phyloP scores from a whole-genome alignment of 2,888 invertebrate species.

The Cantharis nigra region DNA sequence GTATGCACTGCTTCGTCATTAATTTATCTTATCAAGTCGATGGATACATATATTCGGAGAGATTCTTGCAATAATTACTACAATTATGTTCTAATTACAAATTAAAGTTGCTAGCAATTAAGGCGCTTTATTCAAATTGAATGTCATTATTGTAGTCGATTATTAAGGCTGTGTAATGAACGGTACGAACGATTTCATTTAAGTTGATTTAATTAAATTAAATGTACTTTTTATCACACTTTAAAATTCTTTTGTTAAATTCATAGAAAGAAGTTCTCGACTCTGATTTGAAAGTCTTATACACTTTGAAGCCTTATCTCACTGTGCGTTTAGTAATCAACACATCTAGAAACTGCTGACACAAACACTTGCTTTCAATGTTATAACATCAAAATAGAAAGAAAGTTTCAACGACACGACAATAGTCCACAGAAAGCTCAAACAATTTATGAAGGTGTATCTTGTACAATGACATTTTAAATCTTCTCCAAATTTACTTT shows the following conservation, averaged over 20 bases:
- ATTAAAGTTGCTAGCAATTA: conserved; percentile 47
- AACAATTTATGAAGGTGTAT: neutral
- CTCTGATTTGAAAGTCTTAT: conserved; percentile 20
- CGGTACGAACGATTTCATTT: conserved; percentile 43
- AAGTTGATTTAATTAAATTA: conserved; percentile 31
- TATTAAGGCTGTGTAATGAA: conserved; percentile 33
- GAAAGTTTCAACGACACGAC: conserved; percentile 2
- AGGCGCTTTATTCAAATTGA: conserved; percentile 44
- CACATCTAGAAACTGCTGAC: conserved; percentile 28
- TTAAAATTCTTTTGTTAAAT: conserved; percentile 26
- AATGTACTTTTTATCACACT: conserved; percentile 26
- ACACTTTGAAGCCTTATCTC: conserved; percentile 17
- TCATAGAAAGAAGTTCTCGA: conserved; percentile 23
- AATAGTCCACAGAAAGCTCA: neutral
- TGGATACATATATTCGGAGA: conserved; percentile 21
- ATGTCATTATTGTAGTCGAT: conserved; percentile 45
- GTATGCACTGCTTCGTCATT: conserved; percentile 10
- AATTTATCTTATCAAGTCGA: conserved; percentile 24
- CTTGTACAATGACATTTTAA: neutral
- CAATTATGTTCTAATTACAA: conserved; percentile 47
- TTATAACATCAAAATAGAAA: conserved; percentile 13
- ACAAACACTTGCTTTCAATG: conserved; percentile 23
- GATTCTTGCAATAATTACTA: conserved; percentile 41
- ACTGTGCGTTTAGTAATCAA: conserved; percentile 23
- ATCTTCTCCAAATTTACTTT: neutral